These are phyloP conservation scores for Pangasianodon gigas DNA, from an alignment of 2,113 vertebrate species.

Conservation along the genomic window DNA sequence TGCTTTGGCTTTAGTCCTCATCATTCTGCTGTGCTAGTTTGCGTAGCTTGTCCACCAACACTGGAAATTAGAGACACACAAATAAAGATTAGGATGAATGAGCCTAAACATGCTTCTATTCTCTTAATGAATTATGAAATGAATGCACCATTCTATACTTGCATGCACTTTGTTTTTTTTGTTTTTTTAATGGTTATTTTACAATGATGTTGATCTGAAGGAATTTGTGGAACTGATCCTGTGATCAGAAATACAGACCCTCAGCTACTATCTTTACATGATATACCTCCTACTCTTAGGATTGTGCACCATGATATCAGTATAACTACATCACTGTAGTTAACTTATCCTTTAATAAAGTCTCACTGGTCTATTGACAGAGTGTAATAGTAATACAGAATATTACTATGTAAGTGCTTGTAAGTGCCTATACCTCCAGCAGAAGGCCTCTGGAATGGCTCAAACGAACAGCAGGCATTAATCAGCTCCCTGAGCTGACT, in stretches of 20 bases:
- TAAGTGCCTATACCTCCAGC: constrained; percentile 69
- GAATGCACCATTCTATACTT: not conserved
- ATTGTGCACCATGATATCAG: not conserved
- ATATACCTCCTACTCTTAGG: not conserved
- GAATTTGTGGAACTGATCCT: not conserved
- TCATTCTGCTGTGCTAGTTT: constrained; percentile 61
- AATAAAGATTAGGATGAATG: not conserved
- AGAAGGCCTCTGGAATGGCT: constrained; percentile 74
- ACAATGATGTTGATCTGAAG: not conserved
- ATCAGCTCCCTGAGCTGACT: constrained; percentile 66
- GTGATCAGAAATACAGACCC: not conserved
- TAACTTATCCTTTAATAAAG: not conserved
- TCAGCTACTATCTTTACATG: not conserved
- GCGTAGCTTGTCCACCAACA: constrained; percentile 67
- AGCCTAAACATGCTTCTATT: not conserved
- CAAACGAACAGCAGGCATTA: constrained; percentile 67
- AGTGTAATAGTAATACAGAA: not conserved
- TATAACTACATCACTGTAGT: not conserved
- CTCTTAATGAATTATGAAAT: not conserved
- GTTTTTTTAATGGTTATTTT: not conserved
- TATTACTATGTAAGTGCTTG: not conserved
- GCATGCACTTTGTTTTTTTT: not conserved
- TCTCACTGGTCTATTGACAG: not conserved
- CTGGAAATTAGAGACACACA: constrained; percentile 54
- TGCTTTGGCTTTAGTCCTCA: constrained; percentile 40